Conservation (phyloP, 37 sponge, comb jelly and placozoan genomes). For the Spongia lamella region DNA sequence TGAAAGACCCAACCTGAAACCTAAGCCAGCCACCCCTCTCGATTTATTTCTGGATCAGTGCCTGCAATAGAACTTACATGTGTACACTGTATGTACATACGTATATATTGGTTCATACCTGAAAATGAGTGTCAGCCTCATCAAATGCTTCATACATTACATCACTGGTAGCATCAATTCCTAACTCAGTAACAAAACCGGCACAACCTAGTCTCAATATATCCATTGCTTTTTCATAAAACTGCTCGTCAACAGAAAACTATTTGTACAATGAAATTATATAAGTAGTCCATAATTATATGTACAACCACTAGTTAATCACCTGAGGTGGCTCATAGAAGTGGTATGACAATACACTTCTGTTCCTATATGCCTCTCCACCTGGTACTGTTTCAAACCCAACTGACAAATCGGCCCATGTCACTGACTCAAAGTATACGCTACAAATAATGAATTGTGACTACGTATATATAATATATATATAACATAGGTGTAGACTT, state of each 20-base stretch:
- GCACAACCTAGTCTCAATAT: conserved; percentile 67
- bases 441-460: conserved; percentile 13
- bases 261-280: neutral
- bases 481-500: too few species aligned
- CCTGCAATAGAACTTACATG: neutral
- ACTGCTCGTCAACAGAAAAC: conserved; percentile 36
- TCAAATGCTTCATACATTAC: conserved; percentile 36
- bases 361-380: conserved; percentile 67
- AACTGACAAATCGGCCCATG: conserved; percentile 71
- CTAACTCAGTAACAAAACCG: conserved; percentile 36
- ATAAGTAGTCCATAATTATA: neutral
- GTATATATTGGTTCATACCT: conserved; percentile 7
- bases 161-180: conserved; percentile 9
- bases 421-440: conserved; percentile 81
- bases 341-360: conserved; percentile 86
- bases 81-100: neutral
- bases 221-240: conserved; percentile 47
- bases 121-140: conserved; percentile 54
- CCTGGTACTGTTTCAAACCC: conserved; percentile 87
- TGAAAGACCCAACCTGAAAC: too few species aligned
- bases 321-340: conserved; percentile 83
- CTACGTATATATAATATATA: too few species aligned
- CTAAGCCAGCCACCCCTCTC: too few species aligned
- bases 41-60: too few species aligned
- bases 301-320: neutral